Percentiles rank a stretch among this genome's conserved stretches.
Evolutionary conservation across 2,113 vertebrate genomes (phyloP).

Genomic region (Campylomormyrus tamandua): DNA sequence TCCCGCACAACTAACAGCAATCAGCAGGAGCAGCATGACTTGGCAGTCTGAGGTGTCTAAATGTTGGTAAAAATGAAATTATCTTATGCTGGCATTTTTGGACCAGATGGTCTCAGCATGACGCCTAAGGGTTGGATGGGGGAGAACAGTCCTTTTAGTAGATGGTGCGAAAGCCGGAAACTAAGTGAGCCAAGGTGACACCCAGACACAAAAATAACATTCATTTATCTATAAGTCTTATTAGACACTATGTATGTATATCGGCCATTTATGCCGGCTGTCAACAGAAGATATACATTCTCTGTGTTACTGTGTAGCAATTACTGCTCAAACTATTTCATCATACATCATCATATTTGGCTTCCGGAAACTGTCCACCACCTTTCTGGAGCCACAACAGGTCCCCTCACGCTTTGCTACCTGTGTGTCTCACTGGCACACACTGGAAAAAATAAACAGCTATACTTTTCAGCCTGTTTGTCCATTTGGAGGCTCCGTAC

Average conservation of each 20-base stretch:
- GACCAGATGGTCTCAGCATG: constrained; percentile 46
- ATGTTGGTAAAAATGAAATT: constrained; percentile 43
- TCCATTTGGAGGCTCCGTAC: background rate
- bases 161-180: background rate
- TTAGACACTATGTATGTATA: background rate
- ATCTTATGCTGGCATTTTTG: constrained; percentile 35
- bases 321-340: background rate
- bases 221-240: background rate
- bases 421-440: background rate
- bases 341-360: background rate
- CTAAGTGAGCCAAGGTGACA: constrained; percentile 7
- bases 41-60: constrained; percentile 37
- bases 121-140: background rate
- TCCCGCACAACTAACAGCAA: background rate
- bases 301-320: background rate
- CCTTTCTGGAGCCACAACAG: background rate
- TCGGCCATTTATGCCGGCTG: background rate
- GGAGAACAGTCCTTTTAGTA: background rate
- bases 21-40: constrained; percentile 30
- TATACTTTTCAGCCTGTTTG: background rate
- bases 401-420: background rate
- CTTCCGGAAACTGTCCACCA: background rate
- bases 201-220: background rate
- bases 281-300: background rate
- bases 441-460: background rate